Percentiles rank a stretch among this genome's conserved stretches.
These are phyloP conservation scores for Chloroceryle amazona DNA, from an alignment of 2,797 vertebrate species.

Conservation along the genomic window DNA sequence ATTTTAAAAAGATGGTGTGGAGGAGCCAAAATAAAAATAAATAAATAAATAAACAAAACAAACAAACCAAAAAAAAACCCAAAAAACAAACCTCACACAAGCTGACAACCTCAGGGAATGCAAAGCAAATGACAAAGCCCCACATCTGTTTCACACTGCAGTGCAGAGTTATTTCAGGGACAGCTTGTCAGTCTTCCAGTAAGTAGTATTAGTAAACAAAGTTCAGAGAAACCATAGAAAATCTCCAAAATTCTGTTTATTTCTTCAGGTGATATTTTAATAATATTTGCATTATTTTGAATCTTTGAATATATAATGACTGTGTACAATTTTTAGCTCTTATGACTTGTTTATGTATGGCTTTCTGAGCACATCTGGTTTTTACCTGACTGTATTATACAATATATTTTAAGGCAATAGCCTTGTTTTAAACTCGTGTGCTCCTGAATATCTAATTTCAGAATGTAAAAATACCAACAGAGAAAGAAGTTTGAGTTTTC, in stretches of 20 bases:
- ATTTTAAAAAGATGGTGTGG: neutral
- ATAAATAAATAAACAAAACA: no score
- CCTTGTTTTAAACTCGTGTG: neutral
- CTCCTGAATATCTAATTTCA: neutral
- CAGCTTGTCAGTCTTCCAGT: neutral
- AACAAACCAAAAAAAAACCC: neutral
- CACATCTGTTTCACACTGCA: neutral
- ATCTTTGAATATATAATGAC: neutral
- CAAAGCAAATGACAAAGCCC: neutral
- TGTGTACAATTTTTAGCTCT: neutral
- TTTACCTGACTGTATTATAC: neutral
- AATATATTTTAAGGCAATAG: neutral
- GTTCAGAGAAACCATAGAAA: neutral
- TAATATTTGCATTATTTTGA: neutral
- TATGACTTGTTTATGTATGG: fast-evolving
- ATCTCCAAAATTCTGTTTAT: neutral
- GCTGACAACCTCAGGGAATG: neutral
- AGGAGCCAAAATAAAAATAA: neutral
- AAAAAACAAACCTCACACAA: neutral
- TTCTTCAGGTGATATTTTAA: neutral
- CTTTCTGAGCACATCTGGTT: neutral
- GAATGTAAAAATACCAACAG: neutral
- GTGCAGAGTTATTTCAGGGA: neutral
- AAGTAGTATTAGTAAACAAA: neutral
- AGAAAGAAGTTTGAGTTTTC: neutral